Base-by-base conservation (phyloP, 2,797 vertebrate genomes). In the Margarornis squamiger region DNA sequence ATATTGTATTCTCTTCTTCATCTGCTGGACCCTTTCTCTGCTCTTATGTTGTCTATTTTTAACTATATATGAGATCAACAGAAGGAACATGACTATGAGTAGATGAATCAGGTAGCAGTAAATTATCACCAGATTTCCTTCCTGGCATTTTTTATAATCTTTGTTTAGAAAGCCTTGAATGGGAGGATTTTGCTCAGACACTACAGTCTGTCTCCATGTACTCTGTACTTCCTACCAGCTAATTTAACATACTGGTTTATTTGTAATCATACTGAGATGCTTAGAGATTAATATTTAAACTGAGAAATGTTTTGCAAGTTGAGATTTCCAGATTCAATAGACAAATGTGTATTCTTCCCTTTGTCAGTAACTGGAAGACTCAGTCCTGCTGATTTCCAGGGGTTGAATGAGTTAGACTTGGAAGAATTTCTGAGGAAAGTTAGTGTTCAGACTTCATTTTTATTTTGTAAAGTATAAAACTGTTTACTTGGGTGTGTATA, bases 341-440 rank as follows among this genome's bases (percentile, higher is more conserved):
- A 82, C 73, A 86, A 91, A 67, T 84, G 14, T 41, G 7, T 78
- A 5, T 79, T 93, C 34, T 49, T 4, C 58, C 57, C 46, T 94
- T 93, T 95, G 76, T 63, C 80, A 87, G 87, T 86, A 93, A 93
- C 92, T 93, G 52, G 79, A 96, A 90, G 62, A 82, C 70, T 91
- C 76, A 78, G 90, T 84, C 79, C 88, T 95, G 62, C 70, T 95
- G 92, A 71, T 95, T 94, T 66, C 80, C 66, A 91, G 80, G 81
- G 52, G 24, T 5, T 85, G 84, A 92, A 71, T 43, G 70, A 96
- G 39, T 96, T 88, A 39, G 68, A 71, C 86, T 92, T 88, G 71
- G 76, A 85, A 81, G 55, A 78, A 74, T 88, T 93, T 96, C 52
- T 11, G 21, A 66, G 82, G 58, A 76, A 73, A 95, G 88, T 77